Evolutionary conservation across 1,140 invertebrate species (phyloP).

Genomic region (Bombus waltoni): DNA sequence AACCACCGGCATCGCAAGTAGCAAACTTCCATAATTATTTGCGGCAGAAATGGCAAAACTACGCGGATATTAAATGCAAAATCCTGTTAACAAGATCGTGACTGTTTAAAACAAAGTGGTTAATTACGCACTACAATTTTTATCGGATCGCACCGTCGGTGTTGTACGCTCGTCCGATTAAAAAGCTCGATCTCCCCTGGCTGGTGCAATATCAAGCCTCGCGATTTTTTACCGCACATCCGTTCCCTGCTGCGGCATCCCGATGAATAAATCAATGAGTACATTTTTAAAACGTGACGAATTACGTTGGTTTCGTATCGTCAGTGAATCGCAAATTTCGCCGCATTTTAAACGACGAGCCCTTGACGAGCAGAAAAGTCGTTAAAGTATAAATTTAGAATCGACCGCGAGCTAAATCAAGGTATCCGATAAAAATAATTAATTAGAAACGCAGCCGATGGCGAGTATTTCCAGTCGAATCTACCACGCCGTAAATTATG

Average conservation of each 20-base stretch:
- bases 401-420: background rate
- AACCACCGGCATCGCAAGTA: background rate
- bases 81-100: background rate
- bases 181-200: background rate
- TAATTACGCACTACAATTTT: constrained; percentile 7
- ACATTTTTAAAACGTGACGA: background rate
- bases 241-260: background rate
- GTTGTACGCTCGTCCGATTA: background rate
- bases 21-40: constrained; percentile 2
- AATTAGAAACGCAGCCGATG: background rate
- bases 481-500: background rate
- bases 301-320: background rate
- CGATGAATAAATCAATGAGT: background rate
- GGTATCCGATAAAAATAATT: background rate
- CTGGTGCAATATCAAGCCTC: background rate
- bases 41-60: background rate
- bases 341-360: background rate
- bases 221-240: background rate
- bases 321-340: background rate
- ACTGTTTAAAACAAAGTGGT: background rate
- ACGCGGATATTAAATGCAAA: background rate
- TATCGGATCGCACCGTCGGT: background rate
- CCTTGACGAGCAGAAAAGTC: too few species aligned
- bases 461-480: background rate
- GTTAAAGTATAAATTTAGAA: background rate